Conservation (phyloP, 2,888 invertebrate species). For the Melanchra persicariae region DNA sequence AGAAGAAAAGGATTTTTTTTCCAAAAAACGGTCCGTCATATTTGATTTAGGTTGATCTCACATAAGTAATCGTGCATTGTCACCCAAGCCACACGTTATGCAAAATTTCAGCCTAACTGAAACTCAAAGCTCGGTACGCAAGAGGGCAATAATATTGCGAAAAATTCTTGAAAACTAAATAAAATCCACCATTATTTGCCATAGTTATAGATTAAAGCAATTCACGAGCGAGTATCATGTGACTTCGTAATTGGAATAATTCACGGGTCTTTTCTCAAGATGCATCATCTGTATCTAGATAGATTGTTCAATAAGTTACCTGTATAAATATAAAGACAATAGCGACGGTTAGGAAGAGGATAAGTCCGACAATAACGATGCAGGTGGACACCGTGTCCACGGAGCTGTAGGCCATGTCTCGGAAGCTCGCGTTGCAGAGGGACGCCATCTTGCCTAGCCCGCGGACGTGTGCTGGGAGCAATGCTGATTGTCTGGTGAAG, state of each 20-base stretch:
- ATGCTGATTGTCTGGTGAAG: constrained; percentile 89
- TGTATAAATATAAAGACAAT: constrained; percentile 96
- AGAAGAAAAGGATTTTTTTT: no score
- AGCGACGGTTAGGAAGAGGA: constrained; percentile 94
- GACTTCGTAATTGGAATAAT: neutral
- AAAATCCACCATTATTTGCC: neutral
- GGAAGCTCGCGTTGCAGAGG: constrained; percentile 91
- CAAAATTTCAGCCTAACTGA: neutral
- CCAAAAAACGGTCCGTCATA: no score
- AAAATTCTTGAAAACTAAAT: no score
- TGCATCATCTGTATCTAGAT: neutral
- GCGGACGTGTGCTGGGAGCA: constrained; percentile 94
- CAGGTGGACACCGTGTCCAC: constrained; percentile 97
- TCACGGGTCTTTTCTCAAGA: neutral
- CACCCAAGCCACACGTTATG: no score
- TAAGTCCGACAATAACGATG: constrained; percentile 96
- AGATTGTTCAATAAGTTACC: constrained; percentile 84
- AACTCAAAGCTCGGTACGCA: no score
- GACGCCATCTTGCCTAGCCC: constrained; percentile 94
- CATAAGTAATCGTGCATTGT: no score
- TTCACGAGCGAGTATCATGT: neutral
- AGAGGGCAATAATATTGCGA: no score
- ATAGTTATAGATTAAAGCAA: neutral
- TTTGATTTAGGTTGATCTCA: no score
- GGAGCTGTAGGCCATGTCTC: constrained; percentile 93